Percentiles rank a stretch among this genome's conserved stretches.
These are phyloP conservation scores for Eubucco bourcierii DNA, from an alignment of 2,113 vertebrate genomes.

Conservation along the genomic window DNA sequence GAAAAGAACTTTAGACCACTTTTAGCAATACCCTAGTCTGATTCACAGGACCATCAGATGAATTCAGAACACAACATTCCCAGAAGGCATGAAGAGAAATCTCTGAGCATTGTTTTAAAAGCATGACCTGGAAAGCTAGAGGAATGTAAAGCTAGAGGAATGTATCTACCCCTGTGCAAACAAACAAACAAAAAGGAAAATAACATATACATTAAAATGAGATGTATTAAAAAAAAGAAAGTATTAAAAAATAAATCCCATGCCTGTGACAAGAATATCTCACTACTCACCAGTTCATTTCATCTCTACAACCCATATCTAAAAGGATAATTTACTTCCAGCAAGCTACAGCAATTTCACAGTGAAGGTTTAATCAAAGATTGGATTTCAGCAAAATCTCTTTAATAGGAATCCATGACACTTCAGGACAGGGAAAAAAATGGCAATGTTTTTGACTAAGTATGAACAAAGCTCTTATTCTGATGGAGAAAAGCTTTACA, in stretches of 20 bases:
- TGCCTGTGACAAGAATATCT: neutral
- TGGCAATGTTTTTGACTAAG: neutral
- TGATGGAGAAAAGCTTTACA: slow-evolving; percentile 36
- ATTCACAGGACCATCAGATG: neutral
- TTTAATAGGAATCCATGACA: slow-evolving; percentile 46
- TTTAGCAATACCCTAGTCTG: neutral
- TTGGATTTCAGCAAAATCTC: slow-evolving; percentile 39
- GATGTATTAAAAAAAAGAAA: neutral
- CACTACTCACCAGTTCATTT: neutral
- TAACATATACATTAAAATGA: neutral
- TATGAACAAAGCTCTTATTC: slow-evolving; percentile 32
- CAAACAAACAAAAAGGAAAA: neutral
- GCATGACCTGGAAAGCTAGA: neutral
- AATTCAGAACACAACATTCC: neutral
- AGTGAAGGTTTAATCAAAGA: slow-evolving; percentile 48
- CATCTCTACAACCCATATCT: neutral
- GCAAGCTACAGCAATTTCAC: slow-evolving; percentile 43
- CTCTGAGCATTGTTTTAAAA: neutral
- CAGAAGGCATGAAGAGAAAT: neutral
- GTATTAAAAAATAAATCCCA: neutral
- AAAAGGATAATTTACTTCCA: slow-evolving; percentile 31
- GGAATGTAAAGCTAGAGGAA: neutral
- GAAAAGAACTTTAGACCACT: neutral
- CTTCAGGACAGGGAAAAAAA: neutral
- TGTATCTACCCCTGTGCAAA: neutral